Conservation (phyloP, 2,797 vertebrate species). For the Dromococcyx pavoninus region DNA sequence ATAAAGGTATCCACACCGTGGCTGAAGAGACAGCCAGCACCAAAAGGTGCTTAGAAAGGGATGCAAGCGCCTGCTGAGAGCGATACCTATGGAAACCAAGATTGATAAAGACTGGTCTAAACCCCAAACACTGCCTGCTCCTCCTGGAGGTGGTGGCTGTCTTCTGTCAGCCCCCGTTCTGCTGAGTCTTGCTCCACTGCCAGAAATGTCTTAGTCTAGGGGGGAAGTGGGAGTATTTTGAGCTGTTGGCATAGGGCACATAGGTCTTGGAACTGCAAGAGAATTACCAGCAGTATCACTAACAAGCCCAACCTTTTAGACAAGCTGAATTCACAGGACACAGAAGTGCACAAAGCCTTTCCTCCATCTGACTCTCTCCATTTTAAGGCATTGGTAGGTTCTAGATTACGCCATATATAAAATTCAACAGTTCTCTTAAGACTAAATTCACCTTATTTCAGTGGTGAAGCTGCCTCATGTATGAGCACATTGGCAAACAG, state of each 20-base stretch:
- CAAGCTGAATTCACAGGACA: neutral
- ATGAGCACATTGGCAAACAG: neutral
- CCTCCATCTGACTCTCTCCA: neutral
- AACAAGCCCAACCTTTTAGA: neutral
- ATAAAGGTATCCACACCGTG: neutral
- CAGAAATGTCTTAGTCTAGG: neutral
- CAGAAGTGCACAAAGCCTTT: neutral
- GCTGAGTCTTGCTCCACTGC: neutral
- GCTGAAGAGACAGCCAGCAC: neutral
- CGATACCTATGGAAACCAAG: neutral
- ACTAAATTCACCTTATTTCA: constrained; percentile 6
- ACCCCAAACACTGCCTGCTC: neutral
- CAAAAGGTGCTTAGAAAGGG: neutral
- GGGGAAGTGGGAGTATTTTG: neutral
- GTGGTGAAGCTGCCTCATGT: neutral
- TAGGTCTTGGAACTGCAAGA: constrained; percentile 8
- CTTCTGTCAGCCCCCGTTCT: neutral
- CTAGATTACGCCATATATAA: neutral
- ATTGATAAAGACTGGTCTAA: neutral
- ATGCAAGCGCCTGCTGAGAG: neutral
- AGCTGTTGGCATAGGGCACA: neutral
- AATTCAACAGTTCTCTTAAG: neutral
- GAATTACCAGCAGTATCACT: neutral
- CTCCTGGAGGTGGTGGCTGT: neutral
- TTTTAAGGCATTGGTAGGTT: neutral